Conservation (phyloP, 2,888 invertebrate genomes). For the Steinernema hermaphroditum region DNA sequence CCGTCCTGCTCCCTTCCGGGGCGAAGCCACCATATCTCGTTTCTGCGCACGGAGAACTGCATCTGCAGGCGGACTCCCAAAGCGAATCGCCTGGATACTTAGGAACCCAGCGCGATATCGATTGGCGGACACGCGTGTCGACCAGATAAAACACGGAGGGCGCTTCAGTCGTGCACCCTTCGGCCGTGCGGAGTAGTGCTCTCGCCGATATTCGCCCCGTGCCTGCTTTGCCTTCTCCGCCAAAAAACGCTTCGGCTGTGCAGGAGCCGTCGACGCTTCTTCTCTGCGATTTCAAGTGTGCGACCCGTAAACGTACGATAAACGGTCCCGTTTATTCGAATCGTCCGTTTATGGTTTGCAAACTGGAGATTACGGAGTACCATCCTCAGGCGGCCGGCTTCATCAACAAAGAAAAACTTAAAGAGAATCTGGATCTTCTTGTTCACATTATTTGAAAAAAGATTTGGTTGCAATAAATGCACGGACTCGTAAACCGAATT, state of each 20-base stretch:
- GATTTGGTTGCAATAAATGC: no score
- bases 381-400: neutral
- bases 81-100: no score
- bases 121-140: no score
- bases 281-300: neutral
- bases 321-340: neutral
- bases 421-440: no score
- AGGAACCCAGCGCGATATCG: no score
- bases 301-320: constrained; percentile 4
- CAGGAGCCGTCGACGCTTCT: no score
- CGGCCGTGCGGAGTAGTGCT: neutral
- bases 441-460: no score
- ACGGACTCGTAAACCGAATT: no score
- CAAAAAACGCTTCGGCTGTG: neutral
- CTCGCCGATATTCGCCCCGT: neutral
- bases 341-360: constrained; percentile 14
- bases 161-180: no score
- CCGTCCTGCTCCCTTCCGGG: neutral
- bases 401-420: no score
- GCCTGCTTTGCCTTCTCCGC: neutral
- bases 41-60: no score
- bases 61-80: neutral
- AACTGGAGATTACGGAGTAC: neutral
- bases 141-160: no score
- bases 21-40: neutral